Base-by-base conservation (phyloP, 2,113 vertebrate genomes). In the Suricata suricatta region DNA sequence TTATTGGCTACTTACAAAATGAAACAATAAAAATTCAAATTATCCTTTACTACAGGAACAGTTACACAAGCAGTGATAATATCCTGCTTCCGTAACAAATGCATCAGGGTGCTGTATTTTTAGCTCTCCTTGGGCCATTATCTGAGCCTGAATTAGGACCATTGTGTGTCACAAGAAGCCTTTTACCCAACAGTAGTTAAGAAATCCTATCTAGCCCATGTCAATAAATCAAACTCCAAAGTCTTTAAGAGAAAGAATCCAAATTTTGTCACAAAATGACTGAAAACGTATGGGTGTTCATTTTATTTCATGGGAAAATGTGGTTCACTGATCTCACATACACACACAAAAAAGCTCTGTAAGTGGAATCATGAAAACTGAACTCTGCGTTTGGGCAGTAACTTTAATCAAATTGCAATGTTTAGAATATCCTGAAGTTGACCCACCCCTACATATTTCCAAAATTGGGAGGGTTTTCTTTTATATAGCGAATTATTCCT, bases 131-230 rank as follows among this genome's bases (percentile, higher is more conserved):
- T 8, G 33, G 76, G 15, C 35, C 33, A 85, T 84, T 74, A 19
- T 88, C 52, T 86, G 11, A 81, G 50, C 13, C 44, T 90, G 81
- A 98, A 95, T 95, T 64, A n/a, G 82, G 80, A 57, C 63, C 8
- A 5, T 89, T 94, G 38, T 84, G 0, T 93, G 21, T 41, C 19
- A 52, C 3, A 92, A 93, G 81, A 97, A 50, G 57, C 15, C 23
- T 80, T 94, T 91, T 10, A 69, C 90, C 9, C 64, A 93, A 79
- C 3, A 2, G 3, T 96, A 93, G 41, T 72, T 90, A 54, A 41
- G 52, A 98, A 94, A 93, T 96, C 76, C 35, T 82, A 91, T 98
- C n/a, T 29, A 44, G 52, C 97, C 85, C 95, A 93, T 95, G 93
- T 95, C 64, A 96, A 77, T 90, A 97, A 96, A 90, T 89, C 13